Conservation (phyloP, 2,888 invertebrate species). For the Drosophila anceps region DNA sequence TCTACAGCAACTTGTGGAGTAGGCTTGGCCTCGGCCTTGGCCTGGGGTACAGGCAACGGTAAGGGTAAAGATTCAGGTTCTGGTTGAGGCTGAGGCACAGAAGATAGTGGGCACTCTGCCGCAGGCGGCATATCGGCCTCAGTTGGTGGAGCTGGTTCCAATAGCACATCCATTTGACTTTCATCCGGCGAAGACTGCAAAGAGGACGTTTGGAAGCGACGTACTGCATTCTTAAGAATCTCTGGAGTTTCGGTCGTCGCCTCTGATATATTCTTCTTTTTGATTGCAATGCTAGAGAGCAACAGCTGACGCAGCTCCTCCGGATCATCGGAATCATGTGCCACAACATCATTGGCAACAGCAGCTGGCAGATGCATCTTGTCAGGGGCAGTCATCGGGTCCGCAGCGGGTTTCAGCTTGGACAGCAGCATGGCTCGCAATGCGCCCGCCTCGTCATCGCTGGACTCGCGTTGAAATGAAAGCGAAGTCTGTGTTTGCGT, state of each 20-base stretch:
- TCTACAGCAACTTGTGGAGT: slow-evolving; percentile 1
- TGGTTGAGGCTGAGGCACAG: neutral
- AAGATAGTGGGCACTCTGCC: neutral
- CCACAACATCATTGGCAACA: neutral
- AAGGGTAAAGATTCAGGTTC: neutral
- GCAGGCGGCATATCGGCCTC: too few species aligned
- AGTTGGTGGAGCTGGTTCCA: neutral
- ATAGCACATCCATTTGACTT: neutral
- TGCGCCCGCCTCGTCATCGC: slow-evolving; percentile 81
- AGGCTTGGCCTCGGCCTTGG: neutral
- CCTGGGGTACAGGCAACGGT: neutral
- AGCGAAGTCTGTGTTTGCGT: slow-evolving; percentile 28
- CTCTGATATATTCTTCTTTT: slow-evolving; percentile 27
- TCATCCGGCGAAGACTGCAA: slow-evolving; percentile 2
- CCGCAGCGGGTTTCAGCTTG: slow-evolving; percentile 56
- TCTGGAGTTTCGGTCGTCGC: slow-evolving; percentile 45
- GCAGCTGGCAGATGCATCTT: neutral
- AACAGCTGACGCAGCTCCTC: slow-evolving; percentile 72
- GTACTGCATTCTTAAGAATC: slow-evolving; percentile 84
- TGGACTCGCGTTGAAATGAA: slow-evolving; percentile 39
- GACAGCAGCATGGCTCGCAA: slow-evolving; percentile 82
- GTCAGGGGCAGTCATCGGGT: neutral
- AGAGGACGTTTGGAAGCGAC: slow-evolving; percentile 68
- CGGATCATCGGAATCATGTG: slow-evolving; percentile 61
- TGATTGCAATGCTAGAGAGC: slow-evolving; percentile 73